These are phyloP conservation scores for Phalacrocorax pelagicus DNA, from an alignment of 2,113 vertebrate species.

Conservation along the genomic window DNA sequence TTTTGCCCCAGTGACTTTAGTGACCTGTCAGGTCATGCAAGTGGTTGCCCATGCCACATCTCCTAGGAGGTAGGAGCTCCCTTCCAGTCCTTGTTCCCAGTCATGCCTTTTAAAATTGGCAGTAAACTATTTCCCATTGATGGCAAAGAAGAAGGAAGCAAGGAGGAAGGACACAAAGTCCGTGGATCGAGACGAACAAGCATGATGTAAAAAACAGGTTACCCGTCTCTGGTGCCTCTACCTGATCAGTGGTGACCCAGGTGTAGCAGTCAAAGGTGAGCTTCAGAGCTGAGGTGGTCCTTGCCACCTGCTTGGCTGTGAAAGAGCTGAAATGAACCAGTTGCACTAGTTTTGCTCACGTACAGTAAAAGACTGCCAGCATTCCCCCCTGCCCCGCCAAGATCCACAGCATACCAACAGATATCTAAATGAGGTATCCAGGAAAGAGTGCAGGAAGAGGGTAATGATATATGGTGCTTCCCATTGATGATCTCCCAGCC, in stretches of 20 bases:
- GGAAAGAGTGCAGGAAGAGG: background rate
- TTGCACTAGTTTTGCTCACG: background rate
- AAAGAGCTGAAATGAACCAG: background rate
- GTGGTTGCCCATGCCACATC: background rate
- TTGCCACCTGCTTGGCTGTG: background rate
- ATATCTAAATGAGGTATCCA: background rate
- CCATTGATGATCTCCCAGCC: background rate
- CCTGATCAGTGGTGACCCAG: background rate
- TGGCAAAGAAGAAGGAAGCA: background rate
- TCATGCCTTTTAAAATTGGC: background rate
- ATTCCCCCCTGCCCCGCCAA: accelerated
- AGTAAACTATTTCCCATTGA: background rate
- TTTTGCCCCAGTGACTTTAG: background rate
- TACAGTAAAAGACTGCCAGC: background rate
- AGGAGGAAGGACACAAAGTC: background rate
- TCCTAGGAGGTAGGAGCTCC: background rate
- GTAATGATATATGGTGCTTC: background rate
- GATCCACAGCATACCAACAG: background rate
- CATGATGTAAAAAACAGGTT: background rate
- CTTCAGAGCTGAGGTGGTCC: background rate
- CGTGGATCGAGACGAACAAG: background rate
- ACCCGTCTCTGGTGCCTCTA: accelerated
- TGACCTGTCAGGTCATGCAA: background rate
- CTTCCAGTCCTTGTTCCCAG: background rate
- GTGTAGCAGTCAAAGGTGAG: background rate